These are phyloP conservation scores for Tapirus terrestris DNA, from an alignment of 2,113 vertebrate genomes.

Conservation along the genomic window DNA sequence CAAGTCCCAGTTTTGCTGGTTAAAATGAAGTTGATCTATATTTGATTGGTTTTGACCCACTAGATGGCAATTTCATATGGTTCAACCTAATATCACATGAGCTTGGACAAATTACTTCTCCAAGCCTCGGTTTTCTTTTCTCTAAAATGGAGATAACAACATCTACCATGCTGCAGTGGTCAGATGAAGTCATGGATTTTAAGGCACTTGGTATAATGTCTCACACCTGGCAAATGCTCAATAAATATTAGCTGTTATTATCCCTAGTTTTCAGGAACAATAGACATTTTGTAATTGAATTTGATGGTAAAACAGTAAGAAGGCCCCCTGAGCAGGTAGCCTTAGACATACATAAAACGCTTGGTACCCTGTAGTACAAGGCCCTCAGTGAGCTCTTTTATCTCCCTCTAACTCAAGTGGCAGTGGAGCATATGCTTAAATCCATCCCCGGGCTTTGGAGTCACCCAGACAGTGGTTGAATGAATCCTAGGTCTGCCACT, in stretches of 20 bases:
- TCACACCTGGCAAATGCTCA: neutral
- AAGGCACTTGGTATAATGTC: neutral
- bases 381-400: neutral
- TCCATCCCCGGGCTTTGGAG: neutral
- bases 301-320: neutral
- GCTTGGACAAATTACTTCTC: neutral
- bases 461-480: neutral
- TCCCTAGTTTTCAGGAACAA: neutral
- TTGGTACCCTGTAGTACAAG: neutral
- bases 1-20: neutral
- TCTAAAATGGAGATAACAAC: neutral
- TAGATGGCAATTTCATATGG: neutral
- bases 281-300: constrained; percentile 20
- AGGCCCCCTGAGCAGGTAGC: neutral
- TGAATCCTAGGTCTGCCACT: neutral
- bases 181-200: neutral
- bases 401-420: neutral
- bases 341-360: neutral
- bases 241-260: neutral
- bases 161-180: neutral
- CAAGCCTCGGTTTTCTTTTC: neutral
- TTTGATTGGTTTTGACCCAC: neutral
- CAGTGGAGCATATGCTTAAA: neutral
- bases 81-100: neutral
- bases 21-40: neutral